Conservation (phyloP, 2,888 invertebrate genomes). For the Thymelicus sylvestris region DNA sequence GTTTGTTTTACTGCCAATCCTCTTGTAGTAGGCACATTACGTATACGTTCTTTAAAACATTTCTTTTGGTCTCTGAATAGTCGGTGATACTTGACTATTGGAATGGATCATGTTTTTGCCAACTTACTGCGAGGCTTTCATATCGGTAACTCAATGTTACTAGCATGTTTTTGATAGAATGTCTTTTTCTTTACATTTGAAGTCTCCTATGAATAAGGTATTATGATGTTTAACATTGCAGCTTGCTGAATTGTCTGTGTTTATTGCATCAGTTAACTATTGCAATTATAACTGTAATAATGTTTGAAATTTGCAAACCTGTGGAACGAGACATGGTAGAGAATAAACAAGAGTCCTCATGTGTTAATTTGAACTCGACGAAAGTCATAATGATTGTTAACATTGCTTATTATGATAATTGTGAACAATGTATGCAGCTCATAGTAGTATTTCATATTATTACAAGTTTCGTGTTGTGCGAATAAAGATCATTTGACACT, state of each 20-base stretch:
- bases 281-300: conserved; percentile 15
- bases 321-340: conserved; percentile 14
- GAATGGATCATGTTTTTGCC: neutral
- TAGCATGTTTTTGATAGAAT: no score
- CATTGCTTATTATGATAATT: neutral
- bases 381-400: neutral
- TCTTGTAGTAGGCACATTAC: conserved; percentile 5
- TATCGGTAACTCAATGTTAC: neutral
- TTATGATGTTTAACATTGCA: neutral
- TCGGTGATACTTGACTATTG: conserved; percentile 2
- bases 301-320: conserved; percentile 19
- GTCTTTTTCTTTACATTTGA: no score
- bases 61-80: neutral
- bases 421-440: neutral
- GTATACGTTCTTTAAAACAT: neutral
- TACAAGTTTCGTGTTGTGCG: neutral
- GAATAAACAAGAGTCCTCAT: conserved; percentile 15
- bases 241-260: conserved; percentile 1
- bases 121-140: neutral
- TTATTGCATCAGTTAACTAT: conserved; percentile 7
- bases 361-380: conserved; percentile 14
- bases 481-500: no score
- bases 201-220: neutral
- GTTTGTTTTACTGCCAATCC: conserved; percentile 14
- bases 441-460: neutral